These are phyloP conservation scores for Megalops atlanticus DNA, from an alignment of 2,113 vertebrate species.

Conservation along the genomic window DNA sequence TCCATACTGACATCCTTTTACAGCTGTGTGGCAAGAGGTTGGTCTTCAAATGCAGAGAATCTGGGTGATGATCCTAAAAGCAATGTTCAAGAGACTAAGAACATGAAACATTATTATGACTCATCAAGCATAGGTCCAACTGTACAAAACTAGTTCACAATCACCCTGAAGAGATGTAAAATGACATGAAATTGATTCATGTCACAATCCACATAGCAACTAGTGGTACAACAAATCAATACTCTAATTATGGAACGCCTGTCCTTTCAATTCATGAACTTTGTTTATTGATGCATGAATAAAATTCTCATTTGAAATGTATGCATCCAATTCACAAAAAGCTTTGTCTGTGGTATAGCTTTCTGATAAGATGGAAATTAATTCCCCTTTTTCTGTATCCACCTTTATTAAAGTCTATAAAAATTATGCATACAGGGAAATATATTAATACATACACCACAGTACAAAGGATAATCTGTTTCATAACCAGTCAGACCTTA, in stretches of 20 bases:
- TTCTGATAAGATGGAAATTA: not conserved
- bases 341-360: not conserved
- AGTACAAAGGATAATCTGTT: not conserved
- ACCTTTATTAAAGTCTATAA: too few relatives aligned
- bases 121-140: not conserved
- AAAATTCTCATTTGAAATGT: not conserved
- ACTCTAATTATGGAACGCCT: not conserved
- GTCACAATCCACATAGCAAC: not conserved
- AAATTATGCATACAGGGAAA: not conserved
- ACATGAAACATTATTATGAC: not conserved
- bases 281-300: not conserved
- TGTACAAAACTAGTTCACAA: not conserved
- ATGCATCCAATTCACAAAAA: too few relatives aligned
- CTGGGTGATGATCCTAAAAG: constrained; percentile 23
- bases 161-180: not conserved
- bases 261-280: not conserved
- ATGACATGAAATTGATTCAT: not conserved
- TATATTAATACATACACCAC: not conserved
- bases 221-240: not conserved
- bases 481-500: not conserved
- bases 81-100: constrained; percentile 11
- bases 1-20: constrained; percentile 57
- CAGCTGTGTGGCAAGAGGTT: constrained; percentile 28
- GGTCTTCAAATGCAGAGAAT: constrained; percentile 18
- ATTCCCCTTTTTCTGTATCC: not conserved